Percentiles rank a stretch among this genome's conserved stretches.
Conservation (phyloP, 2,113 vertebrate genomes). For the Theristicus caerulescens region DNA sequence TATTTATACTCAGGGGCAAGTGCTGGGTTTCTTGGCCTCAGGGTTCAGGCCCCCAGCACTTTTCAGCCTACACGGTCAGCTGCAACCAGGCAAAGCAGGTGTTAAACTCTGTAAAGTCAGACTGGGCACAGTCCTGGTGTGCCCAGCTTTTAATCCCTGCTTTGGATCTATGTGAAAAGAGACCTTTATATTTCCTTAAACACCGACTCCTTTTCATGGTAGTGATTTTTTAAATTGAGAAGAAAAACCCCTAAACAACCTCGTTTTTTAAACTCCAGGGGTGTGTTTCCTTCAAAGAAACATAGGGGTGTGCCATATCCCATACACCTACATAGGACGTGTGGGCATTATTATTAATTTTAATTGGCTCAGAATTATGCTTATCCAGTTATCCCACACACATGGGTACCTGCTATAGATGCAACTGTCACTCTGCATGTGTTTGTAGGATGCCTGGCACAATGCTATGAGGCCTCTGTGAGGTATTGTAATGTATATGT, state of each 20-base stretch:
- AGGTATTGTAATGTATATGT: background rate
- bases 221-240: background rate
- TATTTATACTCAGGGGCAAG: background rate
- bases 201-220: background rate
- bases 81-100: background rate
- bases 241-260: background rate
- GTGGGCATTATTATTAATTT: background rate
- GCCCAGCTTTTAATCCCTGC: background rate
- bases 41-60: background rate
- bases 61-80: background rate
- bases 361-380: background rate
- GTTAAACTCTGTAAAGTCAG: background rate
- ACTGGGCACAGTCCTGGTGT: background rate
- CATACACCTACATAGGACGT: background rate
- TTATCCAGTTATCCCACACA: background rate
- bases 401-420: background rate
- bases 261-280: background rate
- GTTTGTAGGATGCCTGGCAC: background rate
- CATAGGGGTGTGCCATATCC: background rate
- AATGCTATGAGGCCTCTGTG: background rate
- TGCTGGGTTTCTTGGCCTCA: background rate
- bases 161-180: background rate
- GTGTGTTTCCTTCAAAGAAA: background rate
- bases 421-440: background rate
- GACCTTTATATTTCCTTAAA: background rate